Base-by-base conservation (phyloP, 2,113 vertebrate genomes). In the Corythaixoides concolor region DNA sequence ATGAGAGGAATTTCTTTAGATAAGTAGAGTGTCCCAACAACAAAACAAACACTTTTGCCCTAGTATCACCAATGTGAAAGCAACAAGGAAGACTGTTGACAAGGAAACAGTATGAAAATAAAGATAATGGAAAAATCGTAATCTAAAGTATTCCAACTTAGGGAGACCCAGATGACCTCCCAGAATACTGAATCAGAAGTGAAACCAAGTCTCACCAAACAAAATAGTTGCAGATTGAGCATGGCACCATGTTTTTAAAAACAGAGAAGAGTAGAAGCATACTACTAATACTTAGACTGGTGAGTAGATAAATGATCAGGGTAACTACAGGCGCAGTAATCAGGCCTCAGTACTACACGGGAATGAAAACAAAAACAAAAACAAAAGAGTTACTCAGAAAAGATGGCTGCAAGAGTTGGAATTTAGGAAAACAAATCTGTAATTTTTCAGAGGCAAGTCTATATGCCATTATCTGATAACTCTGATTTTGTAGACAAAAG, bases 71-170 rank as follows among this genome's bases (percentile, higher is more conserved):
- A 73, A 15, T 28, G 20, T 37, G 41, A 89, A 85, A 45, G 41
- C 35, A 62, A 80, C 16, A 80, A 58, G 33, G 21, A 63, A 64
- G 21, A 80, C 20, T 32, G 28, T n/a, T 52, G 41, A 52, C 49
- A 56, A 74, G 20, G 41, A 39, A 64, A 35, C 49, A 33, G 63
- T 41, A 63, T 20, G n/a, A 70, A 85, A 85, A 69, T 8, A 81
- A 75, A 59, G 26, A 14, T 59, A 45, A 19, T 16, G 22, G 15
- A 66, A 76, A 69, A 35, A 8, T 52, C 50, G 56, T 62, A 32
- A 26, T 39, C 35, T 59, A 70, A 59, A 0, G 2, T 47, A 81
- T 75, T 79, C 33, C 15, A 79, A 6, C 39, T 21, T 1, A 0
- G 14, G 10, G 28, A 85, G 35, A 52, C 14, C 12, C 43, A 50